Evolutionary conservation across 2,113 vertebrate genomes (phyloP).

Genomic region (Megaleporinus macrocephalus): DNA sequence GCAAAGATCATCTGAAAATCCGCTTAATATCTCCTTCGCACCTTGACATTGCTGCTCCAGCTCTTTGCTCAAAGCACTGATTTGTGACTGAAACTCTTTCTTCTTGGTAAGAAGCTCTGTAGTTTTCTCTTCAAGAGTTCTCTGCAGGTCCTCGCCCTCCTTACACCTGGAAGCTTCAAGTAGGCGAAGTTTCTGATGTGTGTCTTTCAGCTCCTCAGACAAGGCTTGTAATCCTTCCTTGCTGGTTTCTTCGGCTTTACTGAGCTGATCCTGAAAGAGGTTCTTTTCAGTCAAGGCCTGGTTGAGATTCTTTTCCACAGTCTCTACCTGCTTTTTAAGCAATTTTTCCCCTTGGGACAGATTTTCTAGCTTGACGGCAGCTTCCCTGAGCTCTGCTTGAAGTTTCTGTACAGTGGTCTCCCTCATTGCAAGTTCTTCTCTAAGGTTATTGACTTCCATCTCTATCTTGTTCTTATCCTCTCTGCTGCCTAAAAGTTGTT

Average conservation of each 20-base stretch:
- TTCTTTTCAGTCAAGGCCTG: conserved; percentile 80
- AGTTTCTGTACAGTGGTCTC: conserved; percentile 81
- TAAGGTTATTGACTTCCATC: conserved; percentile 75
- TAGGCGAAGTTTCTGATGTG: conserved; percentile 75
- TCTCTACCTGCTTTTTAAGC: conserved; percentile 81
- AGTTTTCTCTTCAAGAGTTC: conserved; percentile 74
- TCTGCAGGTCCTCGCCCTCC: conserved; percentile 78
- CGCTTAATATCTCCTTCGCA: conserved; percentile 73
- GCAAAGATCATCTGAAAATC: conserved; percentile 77
- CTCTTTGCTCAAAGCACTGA: conserved; percentile 70
- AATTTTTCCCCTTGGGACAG: conserved; percentile 78
- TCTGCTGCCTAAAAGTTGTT: conserved; percentile 70
- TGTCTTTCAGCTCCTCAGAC: conserved; percentile 69
- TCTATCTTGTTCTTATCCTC: conserved; percentile 77
- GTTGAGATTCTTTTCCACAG: conserved; percentile 79
- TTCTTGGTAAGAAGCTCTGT: conserved; percentile 76
- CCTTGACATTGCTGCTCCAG: conserved; percentile 75
- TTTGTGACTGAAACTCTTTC: conserved; percentile 73
- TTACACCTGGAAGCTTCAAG: conserved; percentile 73
- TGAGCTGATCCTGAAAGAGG: conserved; percentile 79
- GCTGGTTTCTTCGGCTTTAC: conserved; percentile 73
- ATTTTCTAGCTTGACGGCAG: conserved; percentile 70
- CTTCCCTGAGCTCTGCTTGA: conserved; percentile 82
- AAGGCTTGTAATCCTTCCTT: conserved; percentile 74
- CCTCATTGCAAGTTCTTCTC: conserved; percentile 78